phyloP scores from a whole-genome alignment of 2,797 vertebrate genomes.

The Bovichtus diacanthus region DNA sequence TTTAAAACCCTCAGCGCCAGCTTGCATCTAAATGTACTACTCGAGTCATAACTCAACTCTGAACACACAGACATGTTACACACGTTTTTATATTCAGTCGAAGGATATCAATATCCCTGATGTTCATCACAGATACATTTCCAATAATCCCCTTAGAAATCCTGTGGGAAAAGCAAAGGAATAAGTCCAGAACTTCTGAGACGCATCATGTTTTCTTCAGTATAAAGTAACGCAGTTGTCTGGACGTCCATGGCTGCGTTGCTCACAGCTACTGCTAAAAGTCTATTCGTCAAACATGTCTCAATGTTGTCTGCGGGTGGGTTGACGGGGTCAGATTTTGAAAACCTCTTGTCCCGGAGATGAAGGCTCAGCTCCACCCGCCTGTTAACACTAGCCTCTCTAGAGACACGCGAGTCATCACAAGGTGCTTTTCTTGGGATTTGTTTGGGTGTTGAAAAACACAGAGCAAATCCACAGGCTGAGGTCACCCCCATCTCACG shows the following conservation, averaged over 20 bases:
- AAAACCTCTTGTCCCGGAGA: not conserved
- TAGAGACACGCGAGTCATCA: constrained; percentile 55
- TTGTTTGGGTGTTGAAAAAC: constrained; percentile 73
- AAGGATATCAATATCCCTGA: not conserved
- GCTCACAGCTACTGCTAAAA: not conserved
- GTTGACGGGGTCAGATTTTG: not conserved
- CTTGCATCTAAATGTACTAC: not conserved
- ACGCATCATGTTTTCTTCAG: not conserved
- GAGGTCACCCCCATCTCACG: constrained; percentile 72
- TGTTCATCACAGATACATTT: not conserved
- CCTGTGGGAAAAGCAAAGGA: not conserved
- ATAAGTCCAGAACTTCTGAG: not conserved
- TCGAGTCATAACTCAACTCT: constrained; percentile 1
- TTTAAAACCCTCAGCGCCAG: not conserved
- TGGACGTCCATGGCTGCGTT: not conserved
- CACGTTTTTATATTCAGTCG: not conserved
- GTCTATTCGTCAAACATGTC: not conserved
- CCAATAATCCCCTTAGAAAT: not conserved
- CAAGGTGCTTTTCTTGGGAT: constrained; percentile 70
- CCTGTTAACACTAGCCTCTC: constrained; percentile 52
- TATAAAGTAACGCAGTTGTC: not conserved
- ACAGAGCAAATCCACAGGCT: constrained; percentile 68
- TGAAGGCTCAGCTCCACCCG: constrained; percentile 49
- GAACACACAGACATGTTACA: not conserved
- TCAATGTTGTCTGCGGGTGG: not conserved